phyloP scores from a whole-genome alignment of 2,113 vertebrate genomes.

The Datnioides undecimradiatus region DNA sequence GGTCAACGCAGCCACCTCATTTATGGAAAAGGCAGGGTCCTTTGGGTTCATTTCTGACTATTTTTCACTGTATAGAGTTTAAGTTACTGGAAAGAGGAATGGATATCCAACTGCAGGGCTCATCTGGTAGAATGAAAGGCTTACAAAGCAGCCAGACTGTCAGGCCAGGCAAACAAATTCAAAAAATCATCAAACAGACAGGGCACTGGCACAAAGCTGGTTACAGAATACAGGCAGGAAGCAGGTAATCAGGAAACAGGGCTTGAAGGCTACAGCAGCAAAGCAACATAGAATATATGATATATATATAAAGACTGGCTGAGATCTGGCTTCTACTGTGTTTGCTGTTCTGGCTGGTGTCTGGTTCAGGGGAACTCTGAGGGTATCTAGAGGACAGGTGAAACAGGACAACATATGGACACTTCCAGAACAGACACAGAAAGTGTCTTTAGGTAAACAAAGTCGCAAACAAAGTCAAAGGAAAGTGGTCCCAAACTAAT shows the following conservation, averaged over 20 bases:
- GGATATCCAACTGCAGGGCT: not conserved
- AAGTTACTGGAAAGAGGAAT: conserved; percentile 11
- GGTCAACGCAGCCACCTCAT: conserved; percentile 19
- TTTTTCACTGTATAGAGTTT: not conserved
- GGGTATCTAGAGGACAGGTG: not conserved
- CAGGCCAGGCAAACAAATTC: not conserved
- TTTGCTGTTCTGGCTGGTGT: not conserved
- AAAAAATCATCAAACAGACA: conserved; percentile 17
- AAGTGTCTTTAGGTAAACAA: accelerated
- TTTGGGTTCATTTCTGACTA: conserved; percentile 8
- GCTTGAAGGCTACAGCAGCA: not conserved
- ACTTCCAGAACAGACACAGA: not conserved
- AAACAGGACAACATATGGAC: not conserved
- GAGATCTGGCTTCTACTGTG: not conserved
- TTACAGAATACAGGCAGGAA: not conserved
- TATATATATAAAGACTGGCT: not conserved
- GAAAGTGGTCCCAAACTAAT: not conserved
- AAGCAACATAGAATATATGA: not conserved
- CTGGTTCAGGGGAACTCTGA: not conserved
- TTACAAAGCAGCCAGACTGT: not conserved
- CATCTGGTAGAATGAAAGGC: not conserved
- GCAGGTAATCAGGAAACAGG: not conserved
- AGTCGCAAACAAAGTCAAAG: not conserved
- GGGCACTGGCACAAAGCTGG: not conserved
- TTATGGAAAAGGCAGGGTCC: not conserved